Evolutionary conservation across 2,113 vertebrate species (phyloP).

Genomic region (Engraulis encrasicolus): DNA sequence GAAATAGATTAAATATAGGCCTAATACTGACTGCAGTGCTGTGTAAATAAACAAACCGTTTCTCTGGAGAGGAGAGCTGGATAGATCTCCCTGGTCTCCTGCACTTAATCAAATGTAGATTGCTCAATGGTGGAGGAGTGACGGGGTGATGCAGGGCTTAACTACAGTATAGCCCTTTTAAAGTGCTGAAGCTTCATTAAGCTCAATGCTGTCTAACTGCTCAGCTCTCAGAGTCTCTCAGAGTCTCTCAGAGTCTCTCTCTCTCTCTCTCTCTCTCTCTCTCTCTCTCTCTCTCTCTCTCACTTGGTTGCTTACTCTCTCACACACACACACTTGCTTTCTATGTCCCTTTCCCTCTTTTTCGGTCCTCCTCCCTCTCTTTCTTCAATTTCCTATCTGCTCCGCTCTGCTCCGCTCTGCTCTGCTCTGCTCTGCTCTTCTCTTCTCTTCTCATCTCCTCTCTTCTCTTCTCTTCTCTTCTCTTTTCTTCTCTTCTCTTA

Average conservation of each 20-base stretch:
- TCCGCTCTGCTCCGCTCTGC: no score
- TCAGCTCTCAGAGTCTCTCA: background rate
- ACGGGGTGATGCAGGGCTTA: background rate
- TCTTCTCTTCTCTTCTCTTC: no score
- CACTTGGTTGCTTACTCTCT: background rate
- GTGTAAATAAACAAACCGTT: background rate
- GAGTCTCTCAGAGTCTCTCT: background rate
- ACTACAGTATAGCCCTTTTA: background rate
- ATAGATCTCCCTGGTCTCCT: background rate
- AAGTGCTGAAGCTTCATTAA: background rate
- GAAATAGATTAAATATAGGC: no score
- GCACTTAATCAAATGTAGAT: conserved; percentile 5
- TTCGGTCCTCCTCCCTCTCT: no score
- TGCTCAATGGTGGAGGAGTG: background rate
- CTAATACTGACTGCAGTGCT: background rate
- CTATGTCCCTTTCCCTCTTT: background rate
- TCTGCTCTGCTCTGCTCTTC: no score
- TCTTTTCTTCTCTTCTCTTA: no score
- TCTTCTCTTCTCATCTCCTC: no score
- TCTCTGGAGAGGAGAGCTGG: background rate
- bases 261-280: background rate
- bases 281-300: background rate
- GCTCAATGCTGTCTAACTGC: background rate
- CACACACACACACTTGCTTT: background rate
- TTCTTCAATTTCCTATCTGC: no score